These are phyloP conservation scores for Porites divaricata DNA, from an alignment of 92 coral and sea anemone species.

Conservation along the genomic window DNA sequence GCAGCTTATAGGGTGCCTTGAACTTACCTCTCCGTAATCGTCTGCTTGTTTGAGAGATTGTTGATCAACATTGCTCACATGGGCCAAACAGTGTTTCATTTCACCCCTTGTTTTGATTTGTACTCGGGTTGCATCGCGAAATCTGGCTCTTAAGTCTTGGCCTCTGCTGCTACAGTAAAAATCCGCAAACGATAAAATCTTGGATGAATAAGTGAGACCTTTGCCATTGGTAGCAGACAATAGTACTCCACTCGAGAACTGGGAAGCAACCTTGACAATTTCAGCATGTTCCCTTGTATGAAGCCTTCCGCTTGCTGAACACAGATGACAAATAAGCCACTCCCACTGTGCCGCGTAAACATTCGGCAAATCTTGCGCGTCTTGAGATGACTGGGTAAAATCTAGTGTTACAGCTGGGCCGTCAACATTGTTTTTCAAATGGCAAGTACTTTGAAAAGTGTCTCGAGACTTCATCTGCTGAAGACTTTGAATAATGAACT, in stretches of 20 bases:
- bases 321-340: not conserved
- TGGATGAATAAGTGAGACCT: not conserved
- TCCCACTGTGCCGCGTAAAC: not conserved
- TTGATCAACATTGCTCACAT: not conserved
- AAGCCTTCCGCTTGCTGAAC: not conserved
- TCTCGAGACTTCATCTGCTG: not conserved
- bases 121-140: not conserved
- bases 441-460: slow-evolving; percentile 3
- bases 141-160: not conserved
- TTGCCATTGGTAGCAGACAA: not conserved
- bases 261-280: not conserved
- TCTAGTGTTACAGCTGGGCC: slow-evolving; percentile 5
- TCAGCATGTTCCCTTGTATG: slow-evolving; percentile 13
- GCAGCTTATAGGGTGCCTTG: not conserved
- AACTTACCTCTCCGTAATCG: not conserved
- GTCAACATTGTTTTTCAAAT: not conserved
- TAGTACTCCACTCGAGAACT: not conserved
- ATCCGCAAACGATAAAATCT: not conserved
- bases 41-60: not conserved
- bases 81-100: not conserved
- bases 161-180: not conserved
- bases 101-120: not conserved
- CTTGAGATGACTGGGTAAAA: not conserved
- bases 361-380: not conserved
- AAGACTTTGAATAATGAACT: not conserved